Percentiles rank a stretch among this genome's conserved stretches.
phyloP scores from a whole-genome alignment of 2,113 vertebrate species.

The Varanus salvator region DNA sequence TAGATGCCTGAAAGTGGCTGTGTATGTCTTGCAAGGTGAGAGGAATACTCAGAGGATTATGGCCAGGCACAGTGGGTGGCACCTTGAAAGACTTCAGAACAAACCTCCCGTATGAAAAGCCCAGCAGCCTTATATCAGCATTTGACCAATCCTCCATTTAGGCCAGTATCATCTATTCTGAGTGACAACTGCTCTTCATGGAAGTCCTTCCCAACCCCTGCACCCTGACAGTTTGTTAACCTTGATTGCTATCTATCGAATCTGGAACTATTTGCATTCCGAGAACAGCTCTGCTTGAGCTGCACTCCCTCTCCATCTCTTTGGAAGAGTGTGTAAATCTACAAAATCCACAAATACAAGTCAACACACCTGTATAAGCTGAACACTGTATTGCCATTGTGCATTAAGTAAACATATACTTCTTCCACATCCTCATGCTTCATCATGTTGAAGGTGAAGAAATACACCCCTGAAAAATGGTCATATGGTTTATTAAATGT shows the following conservation, averaged over 20 bases:
- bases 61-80: no score
- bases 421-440: conserved; percentile 88
- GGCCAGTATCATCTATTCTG: background rate
- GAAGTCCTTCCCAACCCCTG: background rate
- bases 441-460: conserved; percentile 88
- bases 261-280: background rate
- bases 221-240: background rate
- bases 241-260: background rate
- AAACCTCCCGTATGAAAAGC: background rate
- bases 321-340: background rate
- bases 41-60: no score
- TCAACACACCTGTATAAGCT: conserved; percentile 83
- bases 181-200: no score
- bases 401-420: conserved; percentile 86
- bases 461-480: conserved; percentile 81
- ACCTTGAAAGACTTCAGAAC: no score
- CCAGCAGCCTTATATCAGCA: background rate
- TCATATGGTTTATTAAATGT: background rate
- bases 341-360: background rate
- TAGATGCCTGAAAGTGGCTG: no score
- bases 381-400: conserved; percentile 86
- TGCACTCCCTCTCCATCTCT: background rate
- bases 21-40: no score
- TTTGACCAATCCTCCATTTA: background rate
- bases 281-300: background rate